Base-by-base conservation (phyloP, 2,113 vertebrate genomes). In the Poicephalus gulielmi region DNA sequence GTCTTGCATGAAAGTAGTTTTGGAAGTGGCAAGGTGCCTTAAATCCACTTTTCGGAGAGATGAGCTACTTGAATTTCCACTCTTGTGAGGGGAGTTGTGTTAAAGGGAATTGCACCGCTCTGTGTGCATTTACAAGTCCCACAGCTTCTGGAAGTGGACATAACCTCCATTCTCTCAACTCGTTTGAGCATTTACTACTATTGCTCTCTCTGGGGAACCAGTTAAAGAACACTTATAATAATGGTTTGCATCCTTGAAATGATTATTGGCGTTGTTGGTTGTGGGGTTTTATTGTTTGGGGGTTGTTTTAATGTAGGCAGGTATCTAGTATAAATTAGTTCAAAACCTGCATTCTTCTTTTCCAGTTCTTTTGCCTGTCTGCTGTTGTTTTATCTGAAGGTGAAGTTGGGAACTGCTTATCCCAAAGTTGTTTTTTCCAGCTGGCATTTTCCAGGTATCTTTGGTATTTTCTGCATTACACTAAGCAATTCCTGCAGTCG, bases 401-500 rank as follows among this genome's bases (percentile, higher is more conserved):
- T 74, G 24, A 70, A 83, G 43, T 2, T 39, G 13, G n/a, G 75
- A 77, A 8, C 7, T 13, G 35, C 25, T 83, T 85, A 41, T 43
- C 44, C 53, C 22, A 14, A 60, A 80, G 13, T 7, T 33, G 4
- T 55, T 73, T 74, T 82, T 55, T 33, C 49, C 8, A 79, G 46
- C 46, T 83, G 18, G 55, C 1, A 0, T 85, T 95, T 85, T 46
- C 28, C 8, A 31, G 7, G 10, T 62, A 5, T 30, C 55, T 73
- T 46, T 77, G 5, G 4, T 77, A 35, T 82, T 84, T 86, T 78
- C 39, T 59, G 43, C 8, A 23, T 78, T 60, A 27, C 83, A 67
- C 23, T 14, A 17, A 57, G n/a, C 0, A 2, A 27, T 43, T n/a
- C 24, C 17, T 13, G 37, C 22, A 57, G 37, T 46, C 1, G 0